Base-by-base conservation (phyloP, 1,140 invertebrate genomes). In the Trachelipus rathkii region DNA sequence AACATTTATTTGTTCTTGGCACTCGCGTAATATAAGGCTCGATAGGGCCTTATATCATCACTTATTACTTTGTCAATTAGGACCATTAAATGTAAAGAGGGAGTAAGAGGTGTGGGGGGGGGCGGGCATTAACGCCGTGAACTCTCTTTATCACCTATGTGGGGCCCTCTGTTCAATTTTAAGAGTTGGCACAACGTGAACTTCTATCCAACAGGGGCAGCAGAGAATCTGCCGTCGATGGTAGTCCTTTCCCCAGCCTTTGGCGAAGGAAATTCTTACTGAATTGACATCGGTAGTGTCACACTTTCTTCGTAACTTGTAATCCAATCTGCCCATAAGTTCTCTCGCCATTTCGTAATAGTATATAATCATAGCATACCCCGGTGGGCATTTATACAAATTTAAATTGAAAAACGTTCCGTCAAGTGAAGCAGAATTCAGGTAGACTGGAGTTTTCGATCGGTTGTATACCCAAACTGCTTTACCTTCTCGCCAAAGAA, bases 241-340 rank as follows among this genome's bases (percentile, higher is more conserved):
- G 50, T 60, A 60, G 50, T 60, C 19, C 50, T 60, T 60, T 60
- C 50, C 50, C 50, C 50, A 60, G 19, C 50, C 50, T 60, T 60
- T 60, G 19, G 50, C 50, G 50, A 60, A 60, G 2, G 50, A 60
- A 60, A 60, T 60, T 8, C 50, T 60, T 2, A 60, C 50, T 15
- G 50, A 60, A 60, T 60, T 60, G 4, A 60, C 50, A 19, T 60
- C 50, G 19, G 50, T 19, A 3, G 11, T 60, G 50, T 60, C 50
- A 8, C 50, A 60, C 19, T 60, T 60, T 13, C 19, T 60, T 33
- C 33, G 33, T 33, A 33, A 33, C 8, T 60, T 60, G 50, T 60
- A 60, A 19, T 60, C 50, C 8, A 19, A 19, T 15, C 11, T 13
- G 19, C 50, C 50, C 50, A 60, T 60, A 13, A 60, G 19, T 60